Evolutionary conservation across 2,797 vertebrate genomes (phyloP).

Genomic region (Diceros bicornis): DNA sequence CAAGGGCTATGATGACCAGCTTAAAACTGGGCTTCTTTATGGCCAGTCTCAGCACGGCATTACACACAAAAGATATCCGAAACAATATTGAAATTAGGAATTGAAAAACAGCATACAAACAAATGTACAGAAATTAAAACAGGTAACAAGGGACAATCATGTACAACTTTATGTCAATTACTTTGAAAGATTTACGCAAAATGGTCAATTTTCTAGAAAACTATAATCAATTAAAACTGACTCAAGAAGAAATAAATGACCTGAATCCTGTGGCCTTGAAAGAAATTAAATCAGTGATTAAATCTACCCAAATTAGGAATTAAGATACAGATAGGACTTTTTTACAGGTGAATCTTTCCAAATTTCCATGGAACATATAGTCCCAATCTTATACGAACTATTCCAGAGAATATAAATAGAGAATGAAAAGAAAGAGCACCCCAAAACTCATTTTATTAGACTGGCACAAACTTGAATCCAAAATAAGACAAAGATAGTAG

Average conservation of each 20-base stretch:
- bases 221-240: not conserved
- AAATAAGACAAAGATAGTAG: not conserved
- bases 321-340: constrained; percentile 2
- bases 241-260: not conserved
- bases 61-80: not conserved
- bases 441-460: constrained; percentile 1
- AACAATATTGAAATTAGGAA: not conserved
- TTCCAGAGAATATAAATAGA: constrained; percentile 10
- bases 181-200: constrained; percentile 16
- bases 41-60: not conserved
- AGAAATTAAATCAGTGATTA: not conserved
- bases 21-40: not conserved
- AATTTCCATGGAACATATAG: not conserved
- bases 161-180: not conserved
- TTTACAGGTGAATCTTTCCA: not conserved
- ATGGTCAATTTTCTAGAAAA: not conserved
- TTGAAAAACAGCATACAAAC: not conserved
- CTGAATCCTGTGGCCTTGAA: not conserved
- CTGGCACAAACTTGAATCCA: not conserved
- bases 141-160: not conserved
- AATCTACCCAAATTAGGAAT: constrained; percentile 32
- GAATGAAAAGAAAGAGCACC: not conserved
- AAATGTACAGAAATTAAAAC: constrained; percentile 34
- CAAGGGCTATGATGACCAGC: not conserved
- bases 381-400: not conserved